Base-by-base conservation (phyloP, 2,797 vertebrate species). In the Alcedo atthis region DNA sequence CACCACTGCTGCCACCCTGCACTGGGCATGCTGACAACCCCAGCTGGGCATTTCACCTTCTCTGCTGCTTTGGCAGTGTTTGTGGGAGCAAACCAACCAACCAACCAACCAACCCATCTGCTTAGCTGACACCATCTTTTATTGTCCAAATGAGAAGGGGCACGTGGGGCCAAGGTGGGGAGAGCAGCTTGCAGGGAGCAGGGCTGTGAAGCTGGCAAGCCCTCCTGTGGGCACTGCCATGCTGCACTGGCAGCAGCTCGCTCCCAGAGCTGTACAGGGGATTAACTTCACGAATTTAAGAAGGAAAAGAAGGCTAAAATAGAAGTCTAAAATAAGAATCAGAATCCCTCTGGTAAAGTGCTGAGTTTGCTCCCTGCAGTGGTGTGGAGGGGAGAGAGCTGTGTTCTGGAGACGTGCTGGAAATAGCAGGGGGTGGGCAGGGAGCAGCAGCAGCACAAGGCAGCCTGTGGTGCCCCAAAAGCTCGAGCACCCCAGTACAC, bases 271-370 rank as follows among this genome's bases (percentile, higher is more conserved):
- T 90, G 62, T 73, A 69, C 89, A 89, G 94, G 20, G 86, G 86
- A 92, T 96, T 96, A 90, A 90, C 30, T 84, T 67, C 19, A 77
- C 69, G 92, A 81, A 87, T 93, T 73, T 89, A 69, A 74, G 92
- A 85, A 73, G 57, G 79, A 93, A 90, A 91, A 82, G 64, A 87
- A 82, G 58, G 51, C 73, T 92, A 85, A 93, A 94, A 90, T 66
- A 92, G 64, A 48, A 93, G 62, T 82, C 91, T 94, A 94, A 96
- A 96, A 95, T 92, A 94, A 89, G 96, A 92, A 90, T 48, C 92
- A 96, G 92, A 95, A 94, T 96, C 93, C 95, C 94, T 93, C 79
- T 89, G 90, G 92, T 90, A 93, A 92, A 82, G 28, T 87, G 92
- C 96, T 94, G 95, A 95, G 88, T 75, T 90, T 0, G 22, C 79